Percentiles rank a stretch among this genome's conserved stretches.
phyloP scores from a whole-genome alignment of 2,797 vertebrate species.

The Acestrorhynchus altus region DNA sequence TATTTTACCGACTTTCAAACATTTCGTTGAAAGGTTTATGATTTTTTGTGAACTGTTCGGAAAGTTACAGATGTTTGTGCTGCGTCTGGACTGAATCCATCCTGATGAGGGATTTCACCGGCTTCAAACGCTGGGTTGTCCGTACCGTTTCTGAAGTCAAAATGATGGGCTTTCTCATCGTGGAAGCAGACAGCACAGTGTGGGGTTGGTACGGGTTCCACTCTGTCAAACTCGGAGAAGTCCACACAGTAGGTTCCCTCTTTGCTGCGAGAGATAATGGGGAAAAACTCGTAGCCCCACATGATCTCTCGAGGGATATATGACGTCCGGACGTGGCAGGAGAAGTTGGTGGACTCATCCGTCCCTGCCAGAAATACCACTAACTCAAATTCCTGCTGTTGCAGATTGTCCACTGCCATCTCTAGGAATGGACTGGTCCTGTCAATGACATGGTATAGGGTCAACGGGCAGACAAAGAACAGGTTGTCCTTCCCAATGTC shows the following conservation, averaged over 20 bases:
- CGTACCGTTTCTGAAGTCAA: background rate
- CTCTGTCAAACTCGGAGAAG: conserved; percentile 35
- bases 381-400: conserved; percentile 91
- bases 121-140: background rate
- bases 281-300: conserved; percentile 91
- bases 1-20: no score
- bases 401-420: conserved; percentile 89
- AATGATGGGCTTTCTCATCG: conserved; percentile 18
- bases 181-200: conserved; percentile 22
- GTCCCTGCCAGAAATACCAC: conserved; percentile 92
- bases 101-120: background rate
- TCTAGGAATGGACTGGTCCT: conserved; percentile 93
- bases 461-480: conserved; percentile 93
- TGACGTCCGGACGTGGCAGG: conserved; percentile 96
- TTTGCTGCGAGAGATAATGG: conserved; percentile 41
- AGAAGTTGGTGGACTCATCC: conserved; percentile 91
- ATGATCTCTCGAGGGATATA: conserved; percentile 93
- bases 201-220: conserved; percentile 29
- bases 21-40: background rate
- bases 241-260: conserved; percentile 39
- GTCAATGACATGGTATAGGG: conserved; percentile 91
- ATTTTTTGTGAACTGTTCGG: background rate
- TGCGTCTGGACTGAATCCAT: background rate
- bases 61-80: background rate
- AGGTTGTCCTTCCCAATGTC: conserved; percentile 95